A percentile compares a stretch with the other conserved stretches of the same genome.
Evolutionary conservation across 1,140 invertebrate species (phyloP).

Genomic region (Drosophila albomicans): DNA sequence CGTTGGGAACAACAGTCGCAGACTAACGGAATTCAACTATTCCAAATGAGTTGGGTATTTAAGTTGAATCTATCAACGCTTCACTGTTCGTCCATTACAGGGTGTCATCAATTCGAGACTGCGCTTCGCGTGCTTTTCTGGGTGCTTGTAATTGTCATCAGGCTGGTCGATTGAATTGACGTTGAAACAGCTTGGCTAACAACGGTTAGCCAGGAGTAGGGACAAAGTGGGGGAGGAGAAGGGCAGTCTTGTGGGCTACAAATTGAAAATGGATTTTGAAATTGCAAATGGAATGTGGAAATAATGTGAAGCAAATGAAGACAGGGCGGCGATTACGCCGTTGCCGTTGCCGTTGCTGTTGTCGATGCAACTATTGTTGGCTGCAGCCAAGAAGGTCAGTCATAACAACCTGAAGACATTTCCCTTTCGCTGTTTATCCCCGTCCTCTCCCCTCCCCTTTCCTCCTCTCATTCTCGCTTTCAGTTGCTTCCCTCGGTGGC

Average conservation of each 20-base stretch:
- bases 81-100: neutral
- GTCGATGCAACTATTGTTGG: slow-evolving; percentile 2
- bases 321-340: neutral
- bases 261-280: slow-evolving; percentile 6
- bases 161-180: slow-evolving; percentile 14
- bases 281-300: neutral
- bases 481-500: neutral
- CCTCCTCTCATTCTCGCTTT: neutral
- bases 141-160: slow-evolving; percentile 12
- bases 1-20: slow-evolving; percentile 26
- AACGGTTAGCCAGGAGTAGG: neutral
- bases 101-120: neutral
- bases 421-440: neutral
- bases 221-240: neutral
- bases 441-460: neutral
- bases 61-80: too few species aligned
- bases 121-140: neutral
- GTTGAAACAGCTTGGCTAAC: slow-evolving; percentile 54
- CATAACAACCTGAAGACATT: slow-evolving; percentile 14
- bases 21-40: slow-evolving; percentile 2
- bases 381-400: neutral
- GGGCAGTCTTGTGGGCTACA: neutral
- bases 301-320: neutral
- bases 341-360: neutral
- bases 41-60: too few species aligned